These are phyloP conservation scores for Pachymerium ferrugineum DNA, from an alignment of 2,888 invertebrate genomes.

Conservation along the genomic window DNA sequence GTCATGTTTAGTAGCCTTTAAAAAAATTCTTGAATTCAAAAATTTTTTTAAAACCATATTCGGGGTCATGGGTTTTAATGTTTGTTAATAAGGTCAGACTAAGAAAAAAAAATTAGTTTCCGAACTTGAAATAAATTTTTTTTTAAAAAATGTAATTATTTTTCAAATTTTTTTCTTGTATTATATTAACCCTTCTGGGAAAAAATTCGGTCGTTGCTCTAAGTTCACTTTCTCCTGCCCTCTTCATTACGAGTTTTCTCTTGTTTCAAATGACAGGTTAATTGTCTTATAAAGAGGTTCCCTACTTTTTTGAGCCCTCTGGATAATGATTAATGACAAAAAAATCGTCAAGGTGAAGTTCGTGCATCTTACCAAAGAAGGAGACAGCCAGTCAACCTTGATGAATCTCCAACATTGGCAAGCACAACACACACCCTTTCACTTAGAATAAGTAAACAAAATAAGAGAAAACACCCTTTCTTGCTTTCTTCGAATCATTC, in stretches of 20 bases:
- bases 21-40: too few relatives aligned
- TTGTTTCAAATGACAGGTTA: background rate
- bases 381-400: background rate
- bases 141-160: background rate
- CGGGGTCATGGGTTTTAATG: too few relatives aligned
- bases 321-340: background rate
- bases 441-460: too few relatives aligned
- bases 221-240: slow-evolving; percentile 11
- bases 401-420: too few relatives aligned
- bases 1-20: too few relatives aligned
- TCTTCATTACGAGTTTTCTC: background rate
- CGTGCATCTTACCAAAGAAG: background rate
- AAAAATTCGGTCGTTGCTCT: background rate
- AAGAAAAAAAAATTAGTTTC: too few relatives aligned
- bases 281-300: background rate
- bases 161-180: background rate
- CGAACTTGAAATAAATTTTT: background rate
- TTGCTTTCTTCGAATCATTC: background rate
- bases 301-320: background rate
- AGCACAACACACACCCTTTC: too few relatives aligned
- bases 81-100: too few relatives aligned
- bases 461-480: background rate
- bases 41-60: too few relatives aligned
- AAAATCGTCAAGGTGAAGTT: background rate
- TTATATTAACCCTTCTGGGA: background rate